These are phyloP conservation scores for Bombus affinis DNA, from an alignment of 1,140 invertebrate genomes.

Conservation along the genomic window DNA sequence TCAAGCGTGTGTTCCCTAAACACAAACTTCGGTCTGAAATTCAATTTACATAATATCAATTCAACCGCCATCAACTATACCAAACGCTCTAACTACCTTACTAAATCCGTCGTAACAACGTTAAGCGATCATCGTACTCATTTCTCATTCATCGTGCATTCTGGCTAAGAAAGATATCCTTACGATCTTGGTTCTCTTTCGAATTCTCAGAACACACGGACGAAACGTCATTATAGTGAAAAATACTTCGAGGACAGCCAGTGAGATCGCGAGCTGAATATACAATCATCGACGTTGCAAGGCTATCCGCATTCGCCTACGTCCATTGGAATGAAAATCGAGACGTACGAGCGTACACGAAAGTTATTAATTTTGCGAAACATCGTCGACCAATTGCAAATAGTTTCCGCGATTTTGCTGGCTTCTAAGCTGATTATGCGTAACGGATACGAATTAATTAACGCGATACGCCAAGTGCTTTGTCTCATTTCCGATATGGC, in stretches of 20 bases:
- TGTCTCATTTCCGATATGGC: background rate
- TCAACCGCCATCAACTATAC: background rate
- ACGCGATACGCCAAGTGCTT: slow-evolving; percentile 1
- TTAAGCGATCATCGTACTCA: background rate
- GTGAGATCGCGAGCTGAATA: slow-evolving; percentile 32
- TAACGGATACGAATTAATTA: slow-evolving; percentile 49
- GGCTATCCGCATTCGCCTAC: background rate
- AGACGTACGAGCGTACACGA: background rate
- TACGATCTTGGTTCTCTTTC: background rate
- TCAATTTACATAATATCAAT: background rate
- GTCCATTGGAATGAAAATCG: slow-evolving; percentile 25
- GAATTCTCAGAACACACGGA: background rate
- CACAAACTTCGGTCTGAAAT: background rate
- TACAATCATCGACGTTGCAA: background rate
- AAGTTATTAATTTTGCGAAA: slow-evolving; percentile 52
- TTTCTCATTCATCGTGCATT: slow-evolving; percentile 15
- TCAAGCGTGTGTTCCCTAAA: background rate
- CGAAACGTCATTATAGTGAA: slow-evolving; percentile 2
- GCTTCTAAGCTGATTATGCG: slow-evolving; percentile 43
- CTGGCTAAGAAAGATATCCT: background rate
- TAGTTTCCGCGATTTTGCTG: slow-evolving; percentile 38
- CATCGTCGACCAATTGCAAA: slow-evolving; percentile 24
- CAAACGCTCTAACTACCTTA: background rate
- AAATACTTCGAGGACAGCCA: slow-evolving; percentile 19
- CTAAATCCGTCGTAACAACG: background rate